Percentiles rank a stretch among this genome's conserved stretches.
phyloP scores from a whole-genome alignment of 2,113 vertebrate genomes.

The Mobula birostris region DNA sequence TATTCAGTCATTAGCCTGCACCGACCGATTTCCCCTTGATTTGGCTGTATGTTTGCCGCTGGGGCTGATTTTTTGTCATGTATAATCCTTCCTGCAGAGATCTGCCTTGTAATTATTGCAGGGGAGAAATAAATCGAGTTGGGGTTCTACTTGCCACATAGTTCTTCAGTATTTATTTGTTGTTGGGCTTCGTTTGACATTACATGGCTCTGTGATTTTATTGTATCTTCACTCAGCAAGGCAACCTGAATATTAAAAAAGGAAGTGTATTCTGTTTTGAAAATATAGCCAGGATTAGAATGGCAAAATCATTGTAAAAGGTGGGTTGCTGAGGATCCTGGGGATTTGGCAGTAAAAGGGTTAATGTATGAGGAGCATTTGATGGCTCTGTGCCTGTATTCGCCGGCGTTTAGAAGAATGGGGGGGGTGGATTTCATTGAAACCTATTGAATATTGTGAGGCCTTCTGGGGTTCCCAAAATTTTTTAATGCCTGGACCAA shows the following conservation, averaged over 20 bases:
- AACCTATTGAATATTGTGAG: too few relatives aligned
- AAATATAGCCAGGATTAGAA: background rate
- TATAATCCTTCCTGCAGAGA: background rate
- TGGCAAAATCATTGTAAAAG: too few relatives aligned
- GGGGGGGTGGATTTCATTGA: too few relatives aligned
- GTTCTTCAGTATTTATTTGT: background rate
- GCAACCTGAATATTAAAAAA: background rate
- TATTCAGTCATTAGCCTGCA: conserved; percentile 4
- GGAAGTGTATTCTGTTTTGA: background rate
- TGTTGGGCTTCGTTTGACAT: background rate
- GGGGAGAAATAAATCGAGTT: background rate
- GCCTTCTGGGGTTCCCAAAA: too few relatives aligned
- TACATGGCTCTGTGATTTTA: background rate
- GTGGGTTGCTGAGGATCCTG: too few relatives aligned
- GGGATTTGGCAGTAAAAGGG: too few relatives aligned
- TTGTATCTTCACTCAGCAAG: background rate
- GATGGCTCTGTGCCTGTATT: too few relatives aligned
- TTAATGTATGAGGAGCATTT: too few relatives aligned
- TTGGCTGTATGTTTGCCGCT: background rate
- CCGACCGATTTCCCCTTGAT: background rate
- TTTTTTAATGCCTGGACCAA: too few relatives aligned
- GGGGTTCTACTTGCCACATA: background rate
- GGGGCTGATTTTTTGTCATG: background rate
- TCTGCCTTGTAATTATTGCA: background rate
- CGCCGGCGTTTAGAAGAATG: too few relatives aligned